Evolutionary conservation across 1,140 invertebrate species (phyloP).

Genomic region (Lucilia cuprina): DNA sequence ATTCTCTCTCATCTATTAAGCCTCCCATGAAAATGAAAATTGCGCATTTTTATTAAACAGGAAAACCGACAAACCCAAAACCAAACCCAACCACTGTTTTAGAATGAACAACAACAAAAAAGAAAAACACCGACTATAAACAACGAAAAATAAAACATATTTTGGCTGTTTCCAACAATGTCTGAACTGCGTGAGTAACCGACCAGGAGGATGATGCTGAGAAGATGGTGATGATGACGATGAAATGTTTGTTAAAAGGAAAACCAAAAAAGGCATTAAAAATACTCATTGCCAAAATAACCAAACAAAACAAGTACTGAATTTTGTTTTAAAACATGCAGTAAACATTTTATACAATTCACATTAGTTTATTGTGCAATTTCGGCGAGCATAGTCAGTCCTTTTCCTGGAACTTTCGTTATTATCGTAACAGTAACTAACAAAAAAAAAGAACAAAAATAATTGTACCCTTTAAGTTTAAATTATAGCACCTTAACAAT

Average conservation of each 20-base stretch:
- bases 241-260: neutral
- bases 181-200: slow-evolving; percentile 1
- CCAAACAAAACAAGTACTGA: neutral
- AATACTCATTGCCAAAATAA: neutral
- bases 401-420: neutral
- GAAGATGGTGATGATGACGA: neutral
- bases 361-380: neutral
- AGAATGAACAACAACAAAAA: neutral
- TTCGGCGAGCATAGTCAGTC: neutral
- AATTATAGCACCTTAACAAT: neutral
- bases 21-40: neutral
- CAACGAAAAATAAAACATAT: neutral
- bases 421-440: neutral
- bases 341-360: neutral
- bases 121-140: neutral
- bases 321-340: neutral
- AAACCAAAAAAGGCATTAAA: neutral
- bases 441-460: neutral
- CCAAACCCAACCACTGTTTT: neutral
- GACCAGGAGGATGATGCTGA: neutral
- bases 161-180: neutral
- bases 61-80: neutral
- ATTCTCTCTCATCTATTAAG: neutral
- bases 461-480: neutral
- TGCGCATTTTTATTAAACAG: slow-evolving; percentile 2